phyloP scores from a whole-genome alignment of 2,797 vertebrate species.

The Xiphorhynchus erythropygius region DNA sequence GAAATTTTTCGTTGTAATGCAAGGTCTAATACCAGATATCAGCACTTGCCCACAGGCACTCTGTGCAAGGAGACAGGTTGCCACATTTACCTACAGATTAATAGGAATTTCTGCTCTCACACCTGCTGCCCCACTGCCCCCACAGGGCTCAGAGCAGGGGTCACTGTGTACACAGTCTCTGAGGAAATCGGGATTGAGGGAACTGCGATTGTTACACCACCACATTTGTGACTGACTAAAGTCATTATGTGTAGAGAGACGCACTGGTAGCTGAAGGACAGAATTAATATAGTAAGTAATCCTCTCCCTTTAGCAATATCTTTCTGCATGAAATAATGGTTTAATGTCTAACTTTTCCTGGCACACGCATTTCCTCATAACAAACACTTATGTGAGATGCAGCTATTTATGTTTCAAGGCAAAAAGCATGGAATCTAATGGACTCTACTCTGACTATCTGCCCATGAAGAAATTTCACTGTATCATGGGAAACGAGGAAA shows the following conservation, averaged over 20 bases:
- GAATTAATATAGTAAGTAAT: slow-evolving; percentile 74
- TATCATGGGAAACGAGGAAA: slow-evolving; percentile 16
- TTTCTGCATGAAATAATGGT: slow-evolving; percentile 75
- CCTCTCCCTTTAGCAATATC: slow-evolving; percentile 66
- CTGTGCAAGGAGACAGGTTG: not conserved
- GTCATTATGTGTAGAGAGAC: slow-evolving; percentile 55
- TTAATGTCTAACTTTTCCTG: slow-evolving; percentile 66
- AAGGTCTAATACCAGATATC: not conserved
- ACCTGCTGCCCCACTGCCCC: not conserved
- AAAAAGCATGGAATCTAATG: slow-evolving; percentile 40
- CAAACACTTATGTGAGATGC: slow-evolving; percentile 65
- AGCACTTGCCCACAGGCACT: not conserved
- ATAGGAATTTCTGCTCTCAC: not conserved
- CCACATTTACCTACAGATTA: not conserved
- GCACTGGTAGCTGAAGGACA: slow-evolving; percentile 59
- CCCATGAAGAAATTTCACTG: not conserved
- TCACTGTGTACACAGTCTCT: not conserved
- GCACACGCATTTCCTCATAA: slow-evolving; percentile 56
- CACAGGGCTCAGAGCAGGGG: not conserved
- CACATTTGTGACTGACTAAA: slow-evolving; percentile 35
- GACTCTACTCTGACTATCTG: slow-evolving; percentile 39
- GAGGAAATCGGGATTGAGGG: not conserved
- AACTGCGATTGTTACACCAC: not conserved
- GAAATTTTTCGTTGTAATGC: not conserved
- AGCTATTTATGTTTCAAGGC: slow-evolving; percentile 70